A percentile compares a stretch with the other conserved stretches of the same genome.
phyloP scores from a whole-genome alignment of 2,888 invertebrate genomes.

The Andricus curvator region DNA sequence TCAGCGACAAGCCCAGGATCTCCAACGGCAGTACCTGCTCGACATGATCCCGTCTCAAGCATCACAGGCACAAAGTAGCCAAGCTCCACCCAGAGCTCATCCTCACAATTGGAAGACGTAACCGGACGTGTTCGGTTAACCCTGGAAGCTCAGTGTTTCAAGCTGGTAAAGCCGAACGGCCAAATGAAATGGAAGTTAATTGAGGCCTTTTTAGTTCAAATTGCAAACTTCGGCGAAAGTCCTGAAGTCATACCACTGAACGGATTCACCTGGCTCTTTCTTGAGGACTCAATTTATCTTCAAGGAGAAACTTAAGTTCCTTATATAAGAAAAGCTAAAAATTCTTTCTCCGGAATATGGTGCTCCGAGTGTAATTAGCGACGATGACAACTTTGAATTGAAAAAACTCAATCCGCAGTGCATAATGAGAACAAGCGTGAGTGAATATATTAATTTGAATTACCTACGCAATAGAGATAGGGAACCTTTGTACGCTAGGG shows the following conservation, averaged over 20 bases:
- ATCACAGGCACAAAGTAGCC: constrained; percentile 78
- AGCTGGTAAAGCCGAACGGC: constrained; percentile 49
- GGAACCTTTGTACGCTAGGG: constrained; percentile 67
- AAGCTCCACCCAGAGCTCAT: constrained; percentile 74
- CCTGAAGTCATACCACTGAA: constrained; percentile 4
- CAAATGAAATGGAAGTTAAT: constrained; percentile 55
- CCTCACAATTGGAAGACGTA: constrained; percentile 83
- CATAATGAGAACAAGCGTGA: constrained; percentile 61
- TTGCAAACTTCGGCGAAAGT: constrained; percentile 36
- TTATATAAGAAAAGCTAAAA: neutral
- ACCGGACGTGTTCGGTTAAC: constrained; percentile 73
- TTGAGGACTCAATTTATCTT: neutral
- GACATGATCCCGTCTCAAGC: constrained; percentile 93
- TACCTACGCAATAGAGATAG: constrained; percentile 56
- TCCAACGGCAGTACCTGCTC: constrained; percentile 96
- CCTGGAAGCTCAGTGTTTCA: constrained; percentile 53
- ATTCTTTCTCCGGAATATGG: constrained; percentile 10
- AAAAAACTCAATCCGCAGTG: constrained; percentile 46
- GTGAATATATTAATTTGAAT: constrained; percentile 64
- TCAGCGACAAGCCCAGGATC: constrained; percentile 90
- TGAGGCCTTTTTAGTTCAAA: constrained; percentile 53
- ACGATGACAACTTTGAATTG: constrained; percentile 11
- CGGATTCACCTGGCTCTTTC: neutral
- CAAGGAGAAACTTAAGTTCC: constrained; percentile 3
- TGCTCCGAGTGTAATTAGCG: constrained; percentile 34